phyloP scores from a whole-genome alignment of 1,140 invertebrate genomes.

The Lepidurus couesii region DNA sequence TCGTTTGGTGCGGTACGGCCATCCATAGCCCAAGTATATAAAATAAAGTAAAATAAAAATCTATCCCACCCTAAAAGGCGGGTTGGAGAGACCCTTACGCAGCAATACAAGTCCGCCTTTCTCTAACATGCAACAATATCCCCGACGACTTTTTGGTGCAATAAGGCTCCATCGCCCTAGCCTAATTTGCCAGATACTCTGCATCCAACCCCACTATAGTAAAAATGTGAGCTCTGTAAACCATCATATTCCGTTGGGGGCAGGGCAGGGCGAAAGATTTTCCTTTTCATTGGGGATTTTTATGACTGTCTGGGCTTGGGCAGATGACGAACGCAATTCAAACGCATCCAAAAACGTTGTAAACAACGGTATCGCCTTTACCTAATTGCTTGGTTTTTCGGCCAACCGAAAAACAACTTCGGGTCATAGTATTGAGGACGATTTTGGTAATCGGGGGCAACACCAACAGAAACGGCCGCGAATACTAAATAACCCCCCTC shows the following conservation, averaged over 20 bases:
- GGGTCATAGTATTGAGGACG: not conserved
- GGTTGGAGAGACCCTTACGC: not conserved
- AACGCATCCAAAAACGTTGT: not conserved
- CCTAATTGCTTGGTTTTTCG: conserved; percentile 2
- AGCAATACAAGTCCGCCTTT: not conserved
- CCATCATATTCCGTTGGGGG: not conserved
- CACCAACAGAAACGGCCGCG: not conserved
- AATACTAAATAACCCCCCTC: not conserved
- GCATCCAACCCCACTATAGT: not conserved
- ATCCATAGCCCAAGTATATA: not conserved
- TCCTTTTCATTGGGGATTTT: not conserved
- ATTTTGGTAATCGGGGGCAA: not conserved
- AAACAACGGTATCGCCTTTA: not conserved
- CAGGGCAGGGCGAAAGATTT: not conserved
- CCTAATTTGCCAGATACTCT: not conserved
- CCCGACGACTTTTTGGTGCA: not conserved
- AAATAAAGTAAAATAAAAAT: not conserved
- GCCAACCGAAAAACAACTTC: conserved; percentile 5
- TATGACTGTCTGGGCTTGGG: not conserved
- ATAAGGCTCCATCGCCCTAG: not conserved
- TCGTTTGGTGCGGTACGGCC: not conserved
- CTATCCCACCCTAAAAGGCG: not conserved
- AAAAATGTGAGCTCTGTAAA: not conserved
- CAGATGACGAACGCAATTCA: conserved; percentile 7
- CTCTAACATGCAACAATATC: not conserved